Evolutionary conservation across 2,797 vertebrate species (phyloP), one percentile per base, ranked within the genome.

Genomic region (Brachymystax lenok): DNA sequence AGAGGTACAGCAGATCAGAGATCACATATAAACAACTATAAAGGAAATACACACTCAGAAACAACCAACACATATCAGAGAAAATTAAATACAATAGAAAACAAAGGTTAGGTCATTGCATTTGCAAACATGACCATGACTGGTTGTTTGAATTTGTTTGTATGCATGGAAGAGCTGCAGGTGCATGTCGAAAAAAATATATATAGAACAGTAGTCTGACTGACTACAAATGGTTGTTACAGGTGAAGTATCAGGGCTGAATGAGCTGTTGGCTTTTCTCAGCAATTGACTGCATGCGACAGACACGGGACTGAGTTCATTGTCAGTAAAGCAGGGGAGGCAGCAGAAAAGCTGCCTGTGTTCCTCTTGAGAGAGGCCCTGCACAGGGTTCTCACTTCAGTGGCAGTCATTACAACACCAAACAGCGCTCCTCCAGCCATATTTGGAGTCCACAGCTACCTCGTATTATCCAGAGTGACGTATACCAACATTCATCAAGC

Each of bases 401-500:
- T 75, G 2, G 64, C 84, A 86, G 87, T 89, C 40, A 46, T 46
- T 46, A 46, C 90, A 91, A 87, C 85, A 83, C 87, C 76, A 91
- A 86, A 89, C 90, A 90, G 88, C 88, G 85, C 91, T 33, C 90
- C 89, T 90, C 89, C 89, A 90, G 92, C 92, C 92, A 92, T 93
- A 93, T 94, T 93, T 93, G 91, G 93, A 93, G 90, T 90, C 86
- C 84, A 88, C 27, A 89, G 92, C 90, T 91, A 89, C 87, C 92
- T 90, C 76, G 82, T 90, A 92, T 93, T 93, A 93, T 92, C 87
- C 92, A 84, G 88, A 91, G 92, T 94, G 93, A 95, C 92, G 91
- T 94, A 93, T 89, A 86, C 87, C 88, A 91, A 92, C 90, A 93
- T 95, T 93, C 91, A 93, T 94, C 93, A 92, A 89, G 90, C 85